Conservation (phyloP, 2,113 vertebrate species). For the Regulus satrapa region DNA sequence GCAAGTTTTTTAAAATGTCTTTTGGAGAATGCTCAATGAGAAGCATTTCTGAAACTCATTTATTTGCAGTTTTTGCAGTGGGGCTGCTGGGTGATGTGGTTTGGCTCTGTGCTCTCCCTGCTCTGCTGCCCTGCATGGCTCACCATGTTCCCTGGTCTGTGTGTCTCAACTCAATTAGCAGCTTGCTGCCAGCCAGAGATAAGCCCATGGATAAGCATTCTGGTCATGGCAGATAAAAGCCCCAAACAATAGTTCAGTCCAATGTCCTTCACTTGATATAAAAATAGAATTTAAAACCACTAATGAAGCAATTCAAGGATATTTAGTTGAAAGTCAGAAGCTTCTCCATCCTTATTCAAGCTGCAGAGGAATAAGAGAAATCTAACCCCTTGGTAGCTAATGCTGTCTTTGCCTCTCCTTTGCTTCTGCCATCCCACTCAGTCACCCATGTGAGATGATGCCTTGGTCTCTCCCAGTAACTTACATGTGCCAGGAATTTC, state of each 20-base stretch:
- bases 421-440: neutral
- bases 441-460: neutral
- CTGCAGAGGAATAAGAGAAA: neutral
- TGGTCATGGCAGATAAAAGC: constrained; percentile 7
- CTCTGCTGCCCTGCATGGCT: neutral
- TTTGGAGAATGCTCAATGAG: neutral
- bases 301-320: neutral
- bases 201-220: neutral
- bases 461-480: neutral
- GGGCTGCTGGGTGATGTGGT: neutral
- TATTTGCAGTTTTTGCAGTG: neutral
- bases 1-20: neutral
- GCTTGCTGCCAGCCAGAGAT: neutral
- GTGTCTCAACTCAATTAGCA: neutral
- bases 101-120: neutral
- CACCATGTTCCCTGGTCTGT: accelerated
- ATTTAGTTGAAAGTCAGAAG: neutral
- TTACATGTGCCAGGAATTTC: neutral
- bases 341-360: neutral
- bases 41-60: neutral
- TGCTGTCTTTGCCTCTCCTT: neutral
- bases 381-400: neutral
- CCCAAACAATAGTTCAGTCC: neutral
- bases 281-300: neutral
- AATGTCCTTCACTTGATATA: neutral